phyloP scores from a whole-genome alignment of 2,113 vertebrate species.

The Sinocyclocheilus anophthalmus region DNA sequence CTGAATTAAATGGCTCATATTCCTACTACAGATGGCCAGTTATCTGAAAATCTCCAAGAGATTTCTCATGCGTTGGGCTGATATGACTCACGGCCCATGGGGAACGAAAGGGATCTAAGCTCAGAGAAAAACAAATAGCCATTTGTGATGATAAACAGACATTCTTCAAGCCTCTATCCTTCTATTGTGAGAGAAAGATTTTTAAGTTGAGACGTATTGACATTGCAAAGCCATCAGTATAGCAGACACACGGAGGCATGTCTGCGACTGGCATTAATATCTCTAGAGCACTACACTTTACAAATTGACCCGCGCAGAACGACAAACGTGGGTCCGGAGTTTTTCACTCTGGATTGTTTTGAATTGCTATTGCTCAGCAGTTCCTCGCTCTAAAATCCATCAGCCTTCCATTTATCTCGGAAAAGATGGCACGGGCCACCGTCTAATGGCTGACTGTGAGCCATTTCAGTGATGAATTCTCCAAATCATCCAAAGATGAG shows the following conservation, averaged over 20 bases:
- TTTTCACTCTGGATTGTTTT: constrained; percentile 59
- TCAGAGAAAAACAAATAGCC: constrained; percentile 38
- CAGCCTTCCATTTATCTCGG: constrained; percentile 56
- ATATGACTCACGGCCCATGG: constrained; percentile 44
- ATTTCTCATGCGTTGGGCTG: constrained; percentile 52
- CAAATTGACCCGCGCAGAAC: constrained; percentile 54
- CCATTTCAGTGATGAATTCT: constrained; percentile 62
- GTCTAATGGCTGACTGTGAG: constrained; percentile 48
- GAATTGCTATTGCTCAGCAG: constrained; percentile 58
- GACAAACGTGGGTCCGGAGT: constrained; percentile 45
- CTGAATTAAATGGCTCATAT: constrained; percentile 27
- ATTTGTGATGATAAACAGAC: constrained; percentile 53
- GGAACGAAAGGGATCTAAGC: constrained; percentile 12
- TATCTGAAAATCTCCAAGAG: constrained; percentile 50
- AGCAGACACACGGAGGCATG: constrained; percentile 51
- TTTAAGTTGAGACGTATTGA: constrained; percentile 54
- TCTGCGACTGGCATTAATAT: constrained; percentile 56
- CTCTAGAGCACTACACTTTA: constrained; percentile 61
- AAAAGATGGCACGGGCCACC: constrained; percentile 20
- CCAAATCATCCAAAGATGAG: constrained; percentile 51
- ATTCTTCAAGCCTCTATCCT: constrained; percentile 21
- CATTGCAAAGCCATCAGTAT: constrained; percentile 51
- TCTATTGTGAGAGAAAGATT: constrained; percentile 42
- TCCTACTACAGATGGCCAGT: constrained; percentile 42
- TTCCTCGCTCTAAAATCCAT: constrained; percentile 60